phyloP scores from a whole-genome alignment of 2,797 vertebrate species.

The Phalanger gymnotis region DNA sequence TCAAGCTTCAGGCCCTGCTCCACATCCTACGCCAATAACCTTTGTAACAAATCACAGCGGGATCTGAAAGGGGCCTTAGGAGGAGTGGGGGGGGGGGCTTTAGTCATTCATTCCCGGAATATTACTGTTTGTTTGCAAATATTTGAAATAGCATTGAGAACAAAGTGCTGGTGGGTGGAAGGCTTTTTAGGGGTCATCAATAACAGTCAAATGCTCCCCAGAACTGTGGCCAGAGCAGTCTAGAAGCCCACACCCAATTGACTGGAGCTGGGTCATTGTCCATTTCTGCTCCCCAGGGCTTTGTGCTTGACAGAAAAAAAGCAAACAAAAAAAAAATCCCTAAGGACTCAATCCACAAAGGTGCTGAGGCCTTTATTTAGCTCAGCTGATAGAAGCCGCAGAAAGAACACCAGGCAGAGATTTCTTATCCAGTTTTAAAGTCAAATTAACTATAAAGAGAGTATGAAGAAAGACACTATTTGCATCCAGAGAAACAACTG shows the following conservation, averaged over 20 bases:
- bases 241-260: background rate
- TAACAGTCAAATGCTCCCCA: background rate
- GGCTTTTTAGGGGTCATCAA: background rate
- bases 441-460: background rate
- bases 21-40: constrained; percentile 73
- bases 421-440: background rate
- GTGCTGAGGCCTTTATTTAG: background rate
- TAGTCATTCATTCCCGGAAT: background rate
- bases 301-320: background rate
- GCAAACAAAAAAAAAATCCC: background rate
- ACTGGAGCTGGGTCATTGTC: background rate
- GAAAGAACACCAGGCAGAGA: background rate
- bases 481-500: background rate
- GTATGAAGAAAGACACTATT: background rate
- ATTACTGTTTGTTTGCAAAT: background rate
- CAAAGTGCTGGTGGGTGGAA: background rate
- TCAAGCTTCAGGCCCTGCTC: constrained; percentile 69
- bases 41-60: constrained; percentile 77
- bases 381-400: background rate
- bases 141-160: background rate
- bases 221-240: background rate
- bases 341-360: background rate
- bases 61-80: background rate
- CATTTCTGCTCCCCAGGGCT: background rate
- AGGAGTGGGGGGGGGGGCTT: background rate